These are phyloP conservation scores for Microctenopoma lineatum DNA, from an alignment of 2,797 vertebrate species.

Conservation along the genomic window DNA sequence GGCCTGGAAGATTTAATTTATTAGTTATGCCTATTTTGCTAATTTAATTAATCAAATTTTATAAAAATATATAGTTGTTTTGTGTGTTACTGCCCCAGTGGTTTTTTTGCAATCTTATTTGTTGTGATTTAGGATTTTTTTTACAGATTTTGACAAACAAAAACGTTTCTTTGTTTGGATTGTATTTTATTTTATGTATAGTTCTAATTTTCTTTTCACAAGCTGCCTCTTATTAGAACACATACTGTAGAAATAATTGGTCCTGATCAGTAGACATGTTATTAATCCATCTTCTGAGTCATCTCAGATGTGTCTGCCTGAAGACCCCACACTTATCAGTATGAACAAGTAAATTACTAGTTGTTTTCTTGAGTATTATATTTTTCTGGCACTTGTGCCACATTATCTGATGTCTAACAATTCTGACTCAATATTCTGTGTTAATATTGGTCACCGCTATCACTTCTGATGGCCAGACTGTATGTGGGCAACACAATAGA, in stretches of 20 bases:
- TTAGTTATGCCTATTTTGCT: no score
- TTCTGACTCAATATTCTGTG: background rate
- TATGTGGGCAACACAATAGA: background rate
- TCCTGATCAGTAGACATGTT: background rate
- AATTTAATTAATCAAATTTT: no score
- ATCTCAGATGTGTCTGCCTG: background rate
- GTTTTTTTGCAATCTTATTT: no score
- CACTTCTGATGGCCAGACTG: background rate
- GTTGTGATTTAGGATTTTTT: no score
- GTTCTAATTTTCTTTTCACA: no score
- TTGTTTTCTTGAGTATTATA: background rate
- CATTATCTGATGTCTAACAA: background rate
- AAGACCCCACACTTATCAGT: background rate
- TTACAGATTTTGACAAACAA: no score
- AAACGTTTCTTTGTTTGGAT: no score
- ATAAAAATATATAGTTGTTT: no score
- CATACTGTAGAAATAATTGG: background rate
- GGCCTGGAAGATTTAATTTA: no score
- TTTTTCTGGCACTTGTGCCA: slow-evolving; percentile 5
- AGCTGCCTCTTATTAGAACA: no score
- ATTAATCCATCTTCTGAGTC: background rate
- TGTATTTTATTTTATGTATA: no score
- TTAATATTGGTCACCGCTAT: slow-evolving; percentile 11
- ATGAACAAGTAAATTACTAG: background rate
- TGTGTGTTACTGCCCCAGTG: no score